Percentiles rank a stretch among this genome's conserved stretches.
These are phyloP conservation scores for Thymelicus acteon DNA, from an alignment of 2,888 invertebrate species.

Conservation along the genomic window DNA sequence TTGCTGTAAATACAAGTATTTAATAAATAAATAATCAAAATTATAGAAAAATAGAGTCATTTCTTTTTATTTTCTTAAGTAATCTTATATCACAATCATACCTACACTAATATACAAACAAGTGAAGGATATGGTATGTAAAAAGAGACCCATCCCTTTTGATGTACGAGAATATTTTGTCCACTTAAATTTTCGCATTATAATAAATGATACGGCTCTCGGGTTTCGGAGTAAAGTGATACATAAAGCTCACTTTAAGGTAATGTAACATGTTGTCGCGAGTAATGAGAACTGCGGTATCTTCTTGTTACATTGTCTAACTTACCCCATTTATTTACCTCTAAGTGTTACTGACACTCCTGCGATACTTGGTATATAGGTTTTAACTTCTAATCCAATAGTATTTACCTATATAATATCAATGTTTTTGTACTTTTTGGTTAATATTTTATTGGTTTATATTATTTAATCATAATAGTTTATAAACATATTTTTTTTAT, in stretches of 20 bases:
- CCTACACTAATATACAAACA: too few relatives aligned
- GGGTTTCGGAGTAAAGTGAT: conserved; percentile 39
- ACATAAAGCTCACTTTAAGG: conserved; percentile 48
- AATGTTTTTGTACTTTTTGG: too few relatives aligned
- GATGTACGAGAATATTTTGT: conserved; percentile 48
- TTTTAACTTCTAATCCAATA: background rate
- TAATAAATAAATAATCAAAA: too few relatives aligned
- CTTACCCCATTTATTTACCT: conserved; percentile 7
- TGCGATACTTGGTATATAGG: background rate
- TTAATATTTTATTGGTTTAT: too few relatives aligned
- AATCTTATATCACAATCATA: too few relatives aligned
- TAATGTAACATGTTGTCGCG: conserved; percentile 49
- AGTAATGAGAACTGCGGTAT: conserved; percentile 25
- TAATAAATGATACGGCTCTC: conserved; percentile 52
- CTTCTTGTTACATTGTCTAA: conserved; percentile 25
- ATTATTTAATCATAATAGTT: too few relatives aligned
- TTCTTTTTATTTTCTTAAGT: too few relatives aligned
- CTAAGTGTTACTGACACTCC: background rate
- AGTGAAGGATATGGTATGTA: background rate
- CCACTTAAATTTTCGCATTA: conserved; percentile 54
- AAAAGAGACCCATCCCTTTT: background rate
- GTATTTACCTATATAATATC: too few relatives aligned
- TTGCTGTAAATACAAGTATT: too few relatives aligned
- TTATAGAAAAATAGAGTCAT: too few relatives aligned
- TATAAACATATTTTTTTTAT: too few relatives aligned